Evolutionary conservation across 2,888 invertebrate species (phyloP), one percentile per base, ranked within the genome.

Genomic region (Aromia moschata): DNA sequence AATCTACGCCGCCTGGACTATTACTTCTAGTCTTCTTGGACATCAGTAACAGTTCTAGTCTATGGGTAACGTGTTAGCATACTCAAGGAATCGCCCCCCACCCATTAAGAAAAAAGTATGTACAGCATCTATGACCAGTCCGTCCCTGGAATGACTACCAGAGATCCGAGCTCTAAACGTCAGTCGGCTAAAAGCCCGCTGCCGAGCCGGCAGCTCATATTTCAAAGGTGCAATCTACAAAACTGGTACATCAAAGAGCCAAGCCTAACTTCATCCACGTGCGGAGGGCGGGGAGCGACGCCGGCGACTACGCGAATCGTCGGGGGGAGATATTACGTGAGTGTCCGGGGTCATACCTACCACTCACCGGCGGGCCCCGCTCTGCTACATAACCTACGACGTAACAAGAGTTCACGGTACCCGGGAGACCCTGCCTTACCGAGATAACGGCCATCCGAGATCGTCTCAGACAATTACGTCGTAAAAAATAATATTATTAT

Each of bases 401-500:
- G 68, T 71, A 72, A 71, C 72, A 72, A 71, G 68, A 67, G 58
- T 62, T 57, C 64, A 69, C 63, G 47, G 62, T 62, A 58, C 64
- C 64, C 56, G 41, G 65, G 70, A 65, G 66, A 65, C 38, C 3
- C 49, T 49, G 49, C 38, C 38, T 15, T 25, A 15, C 38, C 47
- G 18, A 40, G 64, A 60, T 66, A 64, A 46, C 63, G 49, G 61
- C 60, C 62, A 58, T 63, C 56, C 64, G 63, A 65, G 64, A 65
- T 49, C 69, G 63, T 66, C 68, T 62, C 47, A 60, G 65, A 65
- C 74, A 75, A 76, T 76, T 75, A 75, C 71, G 70, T 70, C 73
- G 70, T 74, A 74, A 76, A 76, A 74, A 74, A 73, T 73, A 73
- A 72, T 68, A 72, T 69, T 65, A 64, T 59, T 51, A 63, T 58